Percentiles rank a stretch among this genome's conserved stretches.
phyloP scores from a whole-genome alignment of 2,888 invertebrate genomes.

The Notocelia uddmanniana region DNA sequence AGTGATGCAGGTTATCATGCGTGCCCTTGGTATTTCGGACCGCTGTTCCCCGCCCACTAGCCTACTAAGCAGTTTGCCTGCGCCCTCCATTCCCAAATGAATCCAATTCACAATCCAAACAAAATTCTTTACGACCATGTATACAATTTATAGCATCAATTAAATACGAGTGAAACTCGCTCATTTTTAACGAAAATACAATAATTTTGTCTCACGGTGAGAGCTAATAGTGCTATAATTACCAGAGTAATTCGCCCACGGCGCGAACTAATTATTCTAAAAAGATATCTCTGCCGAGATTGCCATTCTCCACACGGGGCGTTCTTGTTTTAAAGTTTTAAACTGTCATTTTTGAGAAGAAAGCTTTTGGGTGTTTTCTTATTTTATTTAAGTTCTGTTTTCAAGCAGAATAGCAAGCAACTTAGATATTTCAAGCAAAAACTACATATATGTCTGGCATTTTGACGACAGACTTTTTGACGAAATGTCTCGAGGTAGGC shows the following conservation, averaged over 20 bases:
- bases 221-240: slow-evolving; percentile 40
- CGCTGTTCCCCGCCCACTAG: slow-evolving; percentile 23
- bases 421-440: slow-evolving; percentile 1
- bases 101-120: slow-evolving; percentile 14
- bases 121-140: background rate
- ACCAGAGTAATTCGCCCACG: slow-evolving; percentile 37
- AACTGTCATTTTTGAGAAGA: slow-evolving; percentile 23
- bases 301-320: slow-evolving; percentile 16
- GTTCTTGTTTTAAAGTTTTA: slow-evolving; percentile 30
- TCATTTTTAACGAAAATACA: slow-evolving; percentile 26
- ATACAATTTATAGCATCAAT: slow-evolving; percentile 13
- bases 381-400: slow-evolving; percentile 18
- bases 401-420: background rate
- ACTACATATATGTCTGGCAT: background rate
- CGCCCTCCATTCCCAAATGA: slow-evolving; percentile 22
- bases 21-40: slow-evolving; percentile 32
- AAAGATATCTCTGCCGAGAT: slow-evolving; percentile 33
- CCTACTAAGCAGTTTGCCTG: slow-evolving; percentile 9
- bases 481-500: slow-evolving; percentile 4
- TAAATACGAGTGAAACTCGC: slow-evolving; percentile 32
- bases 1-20: slow-evolving; percentile 16
- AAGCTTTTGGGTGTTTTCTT: slow-evolving; percentile 31
- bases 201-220: slow-evolving; percentile 27
- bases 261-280: slow-evolving; percentile 38
- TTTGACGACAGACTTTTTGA: background rate